A percentile compares a stretch with the other conserved stretches of the same genome.
phyloP scores from a whole-genome alignment of 2,888 invertebrate species.

The Drosophila multiciliata region DNA sequence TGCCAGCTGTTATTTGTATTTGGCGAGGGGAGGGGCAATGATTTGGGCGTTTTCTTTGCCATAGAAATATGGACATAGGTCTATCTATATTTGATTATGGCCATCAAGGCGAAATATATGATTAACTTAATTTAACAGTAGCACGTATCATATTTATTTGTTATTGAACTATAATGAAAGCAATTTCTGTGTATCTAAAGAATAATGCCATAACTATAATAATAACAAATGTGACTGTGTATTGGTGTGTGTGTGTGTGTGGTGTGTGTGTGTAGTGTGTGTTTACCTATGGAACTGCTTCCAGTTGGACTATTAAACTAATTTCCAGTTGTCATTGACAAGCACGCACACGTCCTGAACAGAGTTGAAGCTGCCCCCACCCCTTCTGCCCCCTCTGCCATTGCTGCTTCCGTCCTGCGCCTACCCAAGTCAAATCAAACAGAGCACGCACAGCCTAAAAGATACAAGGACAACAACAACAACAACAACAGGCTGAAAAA shows the following conservation, averaged over 20 bases:
- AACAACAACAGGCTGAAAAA: conserved; percentile 14
- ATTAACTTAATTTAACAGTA: conserved; percentile 73
- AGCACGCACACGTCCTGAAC: conserved; percentile 65
- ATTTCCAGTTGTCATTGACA: conserved; percentile 78
- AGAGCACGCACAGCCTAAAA: conserved; percentile 50
- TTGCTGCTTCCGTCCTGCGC: too few species aligned
- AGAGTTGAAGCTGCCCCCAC: background rate
- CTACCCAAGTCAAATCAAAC: conserved; percentile 28
- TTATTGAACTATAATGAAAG: conserved; percentile 59
- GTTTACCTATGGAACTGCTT: conserved; percentile 58
- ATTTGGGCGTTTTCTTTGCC: conserved; percentile 35
- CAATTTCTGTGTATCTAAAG: conserved; percentile 64
- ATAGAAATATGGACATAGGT: conserved; percentile 9
- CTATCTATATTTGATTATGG: conserved; percentile 40
- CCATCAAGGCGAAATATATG: conserved; percentile 50
- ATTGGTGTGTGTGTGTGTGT: background rate
- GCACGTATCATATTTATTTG: conserved; percentile 78
- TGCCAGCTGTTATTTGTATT: conserved; percentile 25
- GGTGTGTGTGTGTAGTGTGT: conserved; percentile 7
- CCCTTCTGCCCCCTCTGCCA: background rate
- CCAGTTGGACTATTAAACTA: conserved; percentile 77
- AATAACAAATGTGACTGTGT: conserved; percentile 50
- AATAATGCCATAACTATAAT: conserved; percentile 70
- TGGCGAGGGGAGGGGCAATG: conserved; percentile 8
- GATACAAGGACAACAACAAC: conserved; percentile 24